Evolutionary conservation across 2,888 invertebrate genomes (phyloP).

Genomic region (Drosophila kokeensis): DNA sequence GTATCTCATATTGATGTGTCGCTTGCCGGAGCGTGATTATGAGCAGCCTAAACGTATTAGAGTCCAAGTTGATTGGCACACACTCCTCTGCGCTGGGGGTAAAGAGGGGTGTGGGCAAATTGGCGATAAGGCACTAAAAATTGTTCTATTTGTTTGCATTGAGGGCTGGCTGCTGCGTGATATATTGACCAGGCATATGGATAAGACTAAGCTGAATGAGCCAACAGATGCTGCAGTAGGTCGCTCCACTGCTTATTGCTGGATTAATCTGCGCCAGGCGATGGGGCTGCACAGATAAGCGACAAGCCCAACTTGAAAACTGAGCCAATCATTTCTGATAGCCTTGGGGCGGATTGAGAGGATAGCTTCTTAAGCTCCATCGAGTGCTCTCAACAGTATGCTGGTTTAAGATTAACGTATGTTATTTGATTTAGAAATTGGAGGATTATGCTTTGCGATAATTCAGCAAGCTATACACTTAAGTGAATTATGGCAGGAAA

Average conservation of each 20-base stretch:
- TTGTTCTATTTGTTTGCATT: conserved; percentile 64
- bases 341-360: not conserved
- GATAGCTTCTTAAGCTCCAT: not conserved
- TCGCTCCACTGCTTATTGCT: conserved; percentile 26
- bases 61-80: conserved; percentile 57
- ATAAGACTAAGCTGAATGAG: conserved; percentile 47
- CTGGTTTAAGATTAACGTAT: conserved; percentile 9
- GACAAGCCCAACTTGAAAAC: conserved; percentile 14
- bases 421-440: conserved; percentile 8
- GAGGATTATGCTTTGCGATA: conserved; percentile 2
- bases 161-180: conserved; percentile 32
- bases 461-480: not conserved
- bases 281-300: conserved; percentile 21
- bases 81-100: not conserved
- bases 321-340: conserved; percentile 28
- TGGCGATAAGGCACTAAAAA: conserved; percentile 47
- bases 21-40: conserved; percentile 72
- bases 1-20: conserved; percentile 54
- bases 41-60: conserved; percentile 75
- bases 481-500: conserved; percentile 1
- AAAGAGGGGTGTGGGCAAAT: not conserved
- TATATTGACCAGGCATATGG: conserved; percentile 60
- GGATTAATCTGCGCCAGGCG: conserved; percentile 58
- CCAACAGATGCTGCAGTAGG: conserved; percentile 57
- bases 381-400: conserved; percentile 8